phyloP scores from a whole-genome alignment of 2,797 vertebrate genomes.

The Acomys russatus region DNA sequence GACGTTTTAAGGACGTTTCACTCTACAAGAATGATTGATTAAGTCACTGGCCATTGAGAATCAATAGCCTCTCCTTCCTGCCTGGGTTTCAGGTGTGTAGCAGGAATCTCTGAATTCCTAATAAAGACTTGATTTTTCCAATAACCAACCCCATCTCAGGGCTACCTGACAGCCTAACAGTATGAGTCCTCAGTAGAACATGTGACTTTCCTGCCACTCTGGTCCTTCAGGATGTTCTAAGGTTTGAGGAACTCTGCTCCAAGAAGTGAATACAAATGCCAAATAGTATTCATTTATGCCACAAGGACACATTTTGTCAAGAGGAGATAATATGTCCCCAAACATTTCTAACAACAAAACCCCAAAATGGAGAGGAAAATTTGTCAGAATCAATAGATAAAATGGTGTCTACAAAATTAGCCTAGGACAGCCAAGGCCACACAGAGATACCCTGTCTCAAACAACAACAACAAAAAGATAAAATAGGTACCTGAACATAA shows the following conservation, averaged over 20 bases:
- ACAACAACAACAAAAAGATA: not conserved
- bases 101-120: not conserved
- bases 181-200: not conserved
- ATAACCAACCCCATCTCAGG: not conserved
- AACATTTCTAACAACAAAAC: not conserved
- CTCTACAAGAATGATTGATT: not conserved
- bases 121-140: not conserved
- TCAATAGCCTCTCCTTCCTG: not conserved
- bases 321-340: not conserved
- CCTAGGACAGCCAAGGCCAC: too few relatives aligned
- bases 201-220: not conserved
- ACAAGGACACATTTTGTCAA: not conserved
- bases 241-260: not conserved
- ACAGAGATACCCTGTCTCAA: too few relatives aligned
- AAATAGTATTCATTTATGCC: too few relatives aligned
- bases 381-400: not conserved
- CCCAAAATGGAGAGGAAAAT: not conserved
- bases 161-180: too few relatives aligned
- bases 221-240: not conserved
- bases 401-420: not conserved
- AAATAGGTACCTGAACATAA: not conserved
- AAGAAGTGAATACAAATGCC: not conserved
- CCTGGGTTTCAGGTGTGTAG: not conserved
- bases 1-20: not conserved
- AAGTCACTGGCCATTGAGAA: not conserved